Evolutionary conservation across 2,113 vertebrate species (phyloP), one percentile per base, ranked within the genome.

Genomic region (Gambusia holbrooki): DNA sequence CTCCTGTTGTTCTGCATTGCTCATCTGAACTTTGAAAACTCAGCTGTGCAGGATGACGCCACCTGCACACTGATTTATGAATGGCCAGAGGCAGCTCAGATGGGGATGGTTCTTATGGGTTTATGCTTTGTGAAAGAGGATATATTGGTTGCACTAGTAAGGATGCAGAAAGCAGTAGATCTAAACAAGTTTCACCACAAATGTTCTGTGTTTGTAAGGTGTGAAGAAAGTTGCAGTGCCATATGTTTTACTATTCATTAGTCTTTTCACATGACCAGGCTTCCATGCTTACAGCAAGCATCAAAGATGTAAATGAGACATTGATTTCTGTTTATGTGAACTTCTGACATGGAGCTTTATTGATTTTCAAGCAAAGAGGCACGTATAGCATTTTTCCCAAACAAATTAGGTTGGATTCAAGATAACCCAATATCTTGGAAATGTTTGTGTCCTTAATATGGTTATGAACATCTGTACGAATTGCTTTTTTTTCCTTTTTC

Each of bases 281-380:
- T 65, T 22, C 48, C 29, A 11, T 73, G 33, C 54, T 74, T 51
- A 45, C 66, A 76, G 68, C 80, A 58, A 66, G 29, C 45, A 77
- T 69, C 48, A 74, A 76, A 79, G 66, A 82, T 62, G 61, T 78
- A 84, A 79, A 89, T 81, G 73, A 54, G 40, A 9, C 71, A 93
- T 92, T 84, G 90, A 93, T 89, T 90, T 91, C 85, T 35, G 80
- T 83, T 79, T 80, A 71, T 30, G 61, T 80, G 74, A 85, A 91
- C 81, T 87, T 85, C 80, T 83, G 87, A 77, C 85, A 76, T 74
- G 81, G 76, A 80, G 73, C 68, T 7, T 65, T 89, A 92, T 90
- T 76, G 91, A 93, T 91, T 86, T 69, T 66, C 58, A 64, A 78
- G 28, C 70, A 72, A 74, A 69, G 42, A 33, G 58, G 69, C 81